Evolutionary conservation across 1,140 invertebrate genomes (phyloP), one percentile per base, ranked within the genome.

Genomic region (Frieseomelitta varia): DNA sequence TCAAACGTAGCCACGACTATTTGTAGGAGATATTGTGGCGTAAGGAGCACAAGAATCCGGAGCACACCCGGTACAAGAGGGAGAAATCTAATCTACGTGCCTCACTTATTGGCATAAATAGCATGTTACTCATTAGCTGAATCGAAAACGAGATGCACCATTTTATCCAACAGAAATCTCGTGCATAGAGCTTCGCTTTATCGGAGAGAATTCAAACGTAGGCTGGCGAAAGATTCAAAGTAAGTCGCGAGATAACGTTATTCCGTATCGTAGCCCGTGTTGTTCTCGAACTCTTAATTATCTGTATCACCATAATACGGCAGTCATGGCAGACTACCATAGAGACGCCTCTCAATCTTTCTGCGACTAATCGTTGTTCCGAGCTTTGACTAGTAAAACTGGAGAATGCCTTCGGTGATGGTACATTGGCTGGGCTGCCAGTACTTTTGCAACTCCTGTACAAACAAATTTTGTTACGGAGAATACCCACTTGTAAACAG

Each of bases 281-380:
- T 63, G 97, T 97, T 90, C 97, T 96, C 15, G 97, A 97, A 24
- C 97, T 97, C 94, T 97, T 97, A 90, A 99, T 98, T 91, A 99
- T 98, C 94, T 99, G 98, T 85, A 98, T 96, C 56, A 99, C 97
- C 97, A 99, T 98, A 15, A 97, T 97, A 92, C 98, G 98, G 95
- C 98, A 99, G 95, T 99, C 98, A 91, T 98, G 97, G 93, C 98
- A 99, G 30, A 99, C 98, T 56, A 97, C 96, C 96, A 98, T 98
- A 89, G 97, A 96, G 61, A 98, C 96, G 71, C 97, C 97, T 87
- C 97, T 96, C 81, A 97, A 93, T 76, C 96, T 95, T 91, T 97
- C 96, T 79, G 95, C 95, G 67, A 91, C 92, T 68, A 92, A 81
- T 72, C 92, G 88, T 76, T 94, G 93, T 56, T 94, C 92, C 14